Percentiles rank a stretch among this genome's conserved stretches.
Evolutionary conservation across 2,888 invertebrate genomes (phyloP).

Genomic region (Melinopterus prodromus): DNA sequence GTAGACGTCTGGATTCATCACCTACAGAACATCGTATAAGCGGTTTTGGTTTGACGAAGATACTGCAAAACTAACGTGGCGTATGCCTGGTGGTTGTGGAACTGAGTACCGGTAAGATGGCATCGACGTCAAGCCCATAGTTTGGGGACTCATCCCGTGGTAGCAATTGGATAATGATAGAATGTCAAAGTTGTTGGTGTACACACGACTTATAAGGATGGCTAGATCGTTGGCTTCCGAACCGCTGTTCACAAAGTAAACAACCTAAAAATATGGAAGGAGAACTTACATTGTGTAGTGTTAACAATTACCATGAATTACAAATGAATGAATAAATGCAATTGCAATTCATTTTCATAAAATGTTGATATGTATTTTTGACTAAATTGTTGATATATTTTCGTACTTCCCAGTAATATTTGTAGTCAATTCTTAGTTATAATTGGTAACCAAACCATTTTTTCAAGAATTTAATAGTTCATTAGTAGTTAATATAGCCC

Average conservation of each 20-base stretch:
- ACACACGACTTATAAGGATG: constrained; percentile 82
- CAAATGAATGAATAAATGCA: too few relatives aligned
- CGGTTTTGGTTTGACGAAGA: neutral
- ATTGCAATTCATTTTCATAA: too few relatives aligned
- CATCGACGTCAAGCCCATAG: constrained; percentile 81
- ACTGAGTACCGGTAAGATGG: constrained; percentile 81
- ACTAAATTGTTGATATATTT: too few relatives aligned
- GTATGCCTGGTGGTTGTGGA: constrained; percentile 74
- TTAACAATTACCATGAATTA: too few relatives aligned
- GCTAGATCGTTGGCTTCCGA: constrained; percentile 98
- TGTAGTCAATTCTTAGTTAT: too few relatives aligned
- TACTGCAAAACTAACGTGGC: constrained; percentile 71
- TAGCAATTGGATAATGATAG: constrained; percentile 89
- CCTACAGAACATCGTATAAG: constrained; percentile 62
- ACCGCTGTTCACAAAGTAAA: constrained; percentile 95
- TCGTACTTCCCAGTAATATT: too few relatives aligned
- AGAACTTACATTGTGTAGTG: too few relatives aligned
- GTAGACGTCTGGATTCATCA: constrained; percentile 92
- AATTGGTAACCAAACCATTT: too few relatives aligned
- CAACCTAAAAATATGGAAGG: constrained; percentile 67
- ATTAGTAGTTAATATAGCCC: too few relatives aligned
- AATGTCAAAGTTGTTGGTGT: constrained; percentile 86
- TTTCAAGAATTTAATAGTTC: too few relatives aligned
- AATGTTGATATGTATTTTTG: too few relatives aligned
- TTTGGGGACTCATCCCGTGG: constrained; percentile 89